Evolutionary conservation across 2,888 invertebrate genomes (phyloP).

Genomic region (Lochmaea crataegi): DNA sequence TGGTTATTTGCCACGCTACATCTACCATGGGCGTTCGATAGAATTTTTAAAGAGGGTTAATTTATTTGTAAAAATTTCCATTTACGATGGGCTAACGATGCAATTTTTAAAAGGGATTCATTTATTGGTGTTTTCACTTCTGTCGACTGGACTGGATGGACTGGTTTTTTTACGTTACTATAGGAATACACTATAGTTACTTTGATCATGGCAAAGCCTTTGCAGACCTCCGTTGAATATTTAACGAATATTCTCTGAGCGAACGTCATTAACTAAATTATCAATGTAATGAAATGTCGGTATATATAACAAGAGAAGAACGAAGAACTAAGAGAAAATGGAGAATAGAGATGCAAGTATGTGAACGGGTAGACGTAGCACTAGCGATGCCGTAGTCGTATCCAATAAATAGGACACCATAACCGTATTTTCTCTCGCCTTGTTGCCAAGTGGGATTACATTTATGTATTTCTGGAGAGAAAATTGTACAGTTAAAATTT

Average conservation of each 20-base stretch:
- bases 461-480: no score
- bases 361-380: neutral
- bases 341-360: constrained; percentile 19
- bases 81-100: no score
- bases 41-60: no score
- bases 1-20: no score
- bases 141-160: no score
- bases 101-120: no score
- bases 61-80: no score
- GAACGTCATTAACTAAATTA: neutral
- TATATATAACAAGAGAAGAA: neutral
- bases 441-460: neutral
- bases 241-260: neutral
- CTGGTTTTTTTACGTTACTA: no score
- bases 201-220: neutral
- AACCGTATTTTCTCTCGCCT: constrained; percentile 7
- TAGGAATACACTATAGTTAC: no score
- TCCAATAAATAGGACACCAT: constrained; percentile 19
- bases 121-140: no score
- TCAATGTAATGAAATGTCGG: constrained; percentile 13
- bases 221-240: neutral
- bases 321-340: neutral
- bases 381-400: constrained; percentile 1
- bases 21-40: no score
- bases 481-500: no score